Evolutionary conservation across 2,113 vertebrate species (phyloP), one percentile per base, ranked within the genome.

Genomic region (Rhodinocichla rosea): DNA sequence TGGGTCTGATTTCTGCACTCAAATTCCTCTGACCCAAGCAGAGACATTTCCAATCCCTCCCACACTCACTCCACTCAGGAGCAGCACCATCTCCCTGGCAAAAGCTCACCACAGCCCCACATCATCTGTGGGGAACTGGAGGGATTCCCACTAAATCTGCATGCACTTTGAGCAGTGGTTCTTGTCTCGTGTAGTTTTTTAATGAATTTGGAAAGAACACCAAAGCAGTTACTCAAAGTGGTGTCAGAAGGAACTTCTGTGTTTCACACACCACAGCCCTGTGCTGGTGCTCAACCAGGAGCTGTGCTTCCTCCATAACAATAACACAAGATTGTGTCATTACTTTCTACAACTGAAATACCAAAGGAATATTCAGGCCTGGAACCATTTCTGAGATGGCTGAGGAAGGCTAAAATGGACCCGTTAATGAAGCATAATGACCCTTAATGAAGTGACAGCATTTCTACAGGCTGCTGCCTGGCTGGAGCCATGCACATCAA

Each of bases 251-350:
- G 57, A 79, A 37, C 13, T 22, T 7, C 28, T 8, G 9, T 22
- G 11, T 39, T 56, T 19, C 16, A 9, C 7, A 53, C 12, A 12
- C 2, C 22, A 11, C 1, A 59, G 6, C 44, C 20, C 28, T 6
- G 3, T 0, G 0, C 24, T 35, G 18, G 10, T 23, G 15, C 52
- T 45, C 26, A 52, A 39, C 19, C 57, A 45, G 60, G 55, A 53
- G 33, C 23, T 19, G 18, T 10, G 7, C 59, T 35, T 52, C 64
- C 39, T 2, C 64, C 45, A 7, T 52, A 32, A 42, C 21, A 18
- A 3, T 5, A 37, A 52, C 53, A 82, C 35, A 19, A 9, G 18
- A 21, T 2, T 30, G 22, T 7, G 11, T 15, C 45, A 26, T 44
- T 49, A 21, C 24, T 42, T 83, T 40, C 49, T 35, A 26, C 35